Evolutionary conservation across 2,888 invertebrate genomes (phyloP), one percentile per base, ranked within the genome.

Genomic region (Alloplasta piceator): DNA sequence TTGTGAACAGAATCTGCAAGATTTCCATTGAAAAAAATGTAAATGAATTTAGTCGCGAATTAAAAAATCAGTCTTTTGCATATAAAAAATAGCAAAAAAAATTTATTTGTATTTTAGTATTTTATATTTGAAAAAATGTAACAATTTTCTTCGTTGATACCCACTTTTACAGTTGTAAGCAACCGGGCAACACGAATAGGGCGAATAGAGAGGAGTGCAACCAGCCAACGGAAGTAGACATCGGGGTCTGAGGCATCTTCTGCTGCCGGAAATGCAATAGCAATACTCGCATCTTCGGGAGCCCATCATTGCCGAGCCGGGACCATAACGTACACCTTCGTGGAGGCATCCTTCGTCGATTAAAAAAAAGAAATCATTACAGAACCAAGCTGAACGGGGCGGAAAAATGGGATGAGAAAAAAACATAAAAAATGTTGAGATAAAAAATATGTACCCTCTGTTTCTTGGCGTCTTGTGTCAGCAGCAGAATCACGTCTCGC

Each of bases 211-310:
- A 0, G 96, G 95, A 50, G 91, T 93, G 91, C 96, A 97, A 71
- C 96, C 96, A 16, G 95, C 94, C 48, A 96, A 94, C 0, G 96
- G 95, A 66, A 97, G 93, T 88, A 97, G 93, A 92, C 98, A 98
- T 89, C 95, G 95, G 0, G 97, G 97, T 82, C 95, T 94, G 71
- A 97, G 96, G 92, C 98, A 98, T 86, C 95, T 90, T 78, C 91
- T 87, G 55, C 85, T 84, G 41, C 91, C 90, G 83, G 89, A 90
- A 86, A 96, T 95, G 90, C 98, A 98, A 93, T 96, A 98, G 93
- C 98, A 98, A 92, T 96, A 96, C 92, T 97, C 96, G 93, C 98
- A 98, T n/a, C 95, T 94, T 80, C 95, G 94, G 14, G 95, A 94
- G 4, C 96, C 95, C 84, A 95, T 94, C 96, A 98, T 96, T 6